Conservation (phyloP, 2,113 vertebrate species). For the Malurus melanocephalus region DNA sequence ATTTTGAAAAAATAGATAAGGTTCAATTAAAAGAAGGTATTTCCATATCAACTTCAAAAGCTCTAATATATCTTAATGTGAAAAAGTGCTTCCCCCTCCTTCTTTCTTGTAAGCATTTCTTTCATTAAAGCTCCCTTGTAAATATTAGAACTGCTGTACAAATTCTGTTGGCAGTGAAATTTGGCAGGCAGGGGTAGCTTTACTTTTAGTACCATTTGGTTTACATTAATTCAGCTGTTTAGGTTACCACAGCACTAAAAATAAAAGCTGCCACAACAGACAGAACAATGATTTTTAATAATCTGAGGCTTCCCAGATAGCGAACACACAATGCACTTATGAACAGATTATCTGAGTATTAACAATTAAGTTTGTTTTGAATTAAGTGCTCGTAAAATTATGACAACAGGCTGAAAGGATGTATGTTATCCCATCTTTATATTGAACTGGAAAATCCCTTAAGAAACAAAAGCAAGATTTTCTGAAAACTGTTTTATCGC, state of each 20-base stretch:
- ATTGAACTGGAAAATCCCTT: neutral
- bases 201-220: neutral
- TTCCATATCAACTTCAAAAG: neutral
- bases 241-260: slow-evolving; percentile 18
- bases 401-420: neutral
- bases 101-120: neutral
- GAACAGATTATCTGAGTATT: neutral
- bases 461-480: neutral
- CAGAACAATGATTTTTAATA: slow-evolving; percentile 18
- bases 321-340: neutral
- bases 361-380: neutral
- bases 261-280: neutral
- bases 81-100: neutral
- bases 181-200: neutral
- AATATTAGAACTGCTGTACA: neutral
- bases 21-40: neutral
- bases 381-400: neutral
- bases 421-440: neutral
- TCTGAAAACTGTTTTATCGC: neutral
- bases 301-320: slow-evolving; percentile 14
- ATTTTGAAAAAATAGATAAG: neutral
- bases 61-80: neutral
- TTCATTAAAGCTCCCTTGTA: neutral
- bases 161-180: neutral
- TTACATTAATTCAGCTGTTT: slow-evolving; percentile 37